Base-by-base conservation (phyloP, 2,888 invertebrate species). In the Bugula neritina region DNA sequence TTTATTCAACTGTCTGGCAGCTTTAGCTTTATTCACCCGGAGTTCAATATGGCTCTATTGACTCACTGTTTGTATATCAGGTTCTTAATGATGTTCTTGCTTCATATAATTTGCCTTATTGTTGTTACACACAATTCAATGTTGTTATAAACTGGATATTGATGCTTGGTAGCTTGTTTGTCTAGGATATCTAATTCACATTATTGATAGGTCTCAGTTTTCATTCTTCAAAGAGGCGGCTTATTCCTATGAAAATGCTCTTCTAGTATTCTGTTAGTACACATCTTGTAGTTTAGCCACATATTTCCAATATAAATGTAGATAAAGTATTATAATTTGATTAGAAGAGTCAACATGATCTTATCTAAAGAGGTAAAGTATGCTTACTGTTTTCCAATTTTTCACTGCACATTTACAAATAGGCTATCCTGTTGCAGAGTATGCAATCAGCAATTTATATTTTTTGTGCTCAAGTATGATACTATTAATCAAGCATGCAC, bases 61-160 rank as follows among this genome's bases (percentile, higher is more conserved):
- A 10, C 10, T 10, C 5, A 43, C 10, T 43, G 43, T 43, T 43
- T 43, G 5, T 43, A 43, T 43, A 43, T 43, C 43, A 43, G 5
- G 43, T 43, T 43, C 43, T 43, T 10, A 43, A 43, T 43, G 43
- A 43, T 43, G 43, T 43, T n/a, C 43, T 43, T 43, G 43, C 43
- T 17, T 43, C 43, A 43, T 17, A 17, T 43, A 5, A 10, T 17
- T 43, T 43, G 5, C 5, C 43, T 43, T 43, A 43, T 43, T 43
- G 43, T 43, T 43, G 17, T 17, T 10, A 63, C 31, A 63, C 13
- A 63, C 25, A 63, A 34, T 63, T 57, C 43, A n/a, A 13, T 63
- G 63, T 63, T 63, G 31, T 63, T 63, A 63, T 63, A 63, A 31
- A 27, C 63, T 63, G 63, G 63, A 21, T 31, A 27, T 63, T 63